These are phyloP conservation scores for Tichodroma muraria DNA, from an alignment of 2,113 vertebrate species.

Conservation along the genomic window DNA sequence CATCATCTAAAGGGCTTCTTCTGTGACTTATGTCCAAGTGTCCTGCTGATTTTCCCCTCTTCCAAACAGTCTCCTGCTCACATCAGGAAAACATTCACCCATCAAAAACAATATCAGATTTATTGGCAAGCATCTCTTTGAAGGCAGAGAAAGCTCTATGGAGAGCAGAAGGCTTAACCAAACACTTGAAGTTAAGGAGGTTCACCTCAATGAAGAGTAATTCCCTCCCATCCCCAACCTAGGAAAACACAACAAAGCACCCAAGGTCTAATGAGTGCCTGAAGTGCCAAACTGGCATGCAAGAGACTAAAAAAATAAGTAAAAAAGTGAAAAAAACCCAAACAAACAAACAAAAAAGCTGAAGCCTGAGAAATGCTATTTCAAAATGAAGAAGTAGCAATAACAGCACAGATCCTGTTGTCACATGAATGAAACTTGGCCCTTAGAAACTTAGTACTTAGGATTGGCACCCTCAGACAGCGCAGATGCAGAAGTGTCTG, in stretches of 20 bases:
- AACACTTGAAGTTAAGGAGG: not conserved
- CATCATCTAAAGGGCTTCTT: not conserved
- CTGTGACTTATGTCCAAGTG: not conserved
- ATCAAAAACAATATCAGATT: not conserved
- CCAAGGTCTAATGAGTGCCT: not conserved
- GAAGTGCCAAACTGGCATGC: not conserved
- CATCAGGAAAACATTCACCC: not conserved
- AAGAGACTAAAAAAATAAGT: accelerated
- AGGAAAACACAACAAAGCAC: not conserved
- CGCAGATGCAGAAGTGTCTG: accelerated
- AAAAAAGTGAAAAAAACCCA: no score
- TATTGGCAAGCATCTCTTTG: not conserved
- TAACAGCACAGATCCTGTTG: not conserved
- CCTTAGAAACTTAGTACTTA: not conserved
- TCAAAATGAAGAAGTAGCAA: conserved; percentile 27
- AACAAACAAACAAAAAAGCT: not conserved
- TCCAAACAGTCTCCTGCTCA: not conserved
- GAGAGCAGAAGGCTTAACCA: not conserved
- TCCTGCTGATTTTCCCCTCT: not conserved
- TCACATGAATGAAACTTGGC: not conserved
- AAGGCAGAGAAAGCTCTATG: not conserved
- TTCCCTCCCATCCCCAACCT: not conserved
- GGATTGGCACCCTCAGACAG: not conserved
- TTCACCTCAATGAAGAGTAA: not conserved
- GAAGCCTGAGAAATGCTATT: not conserved